Conservation (phyloP, 2,113 vertebrate genomes). For the Cairina moschata region DNA sequence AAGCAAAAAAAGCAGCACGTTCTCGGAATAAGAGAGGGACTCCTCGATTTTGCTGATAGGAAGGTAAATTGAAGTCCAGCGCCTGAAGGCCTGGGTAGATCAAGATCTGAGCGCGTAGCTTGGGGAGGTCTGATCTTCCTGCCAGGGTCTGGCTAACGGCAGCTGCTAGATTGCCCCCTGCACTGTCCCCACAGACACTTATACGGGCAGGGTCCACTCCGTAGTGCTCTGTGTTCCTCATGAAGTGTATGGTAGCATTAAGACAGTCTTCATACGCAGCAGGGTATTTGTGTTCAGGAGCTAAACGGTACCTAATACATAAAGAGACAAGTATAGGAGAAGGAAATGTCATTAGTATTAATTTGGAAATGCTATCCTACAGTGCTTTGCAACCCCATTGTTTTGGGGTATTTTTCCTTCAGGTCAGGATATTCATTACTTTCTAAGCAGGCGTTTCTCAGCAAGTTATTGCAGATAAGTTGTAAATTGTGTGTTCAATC, state of each 20-base stretch:
- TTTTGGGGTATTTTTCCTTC: not conserved
- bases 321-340: not conserved
- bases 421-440: not conserved
- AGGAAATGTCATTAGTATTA: not conserved
- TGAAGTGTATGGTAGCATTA: constrained; percentile 77
- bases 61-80: constrained; percentile 86
- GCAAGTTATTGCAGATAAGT: not conserved
- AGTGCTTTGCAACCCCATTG: not conserved
- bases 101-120: constrained; percentile 84
- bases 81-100: constrained; percentile 84
- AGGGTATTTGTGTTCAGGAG: constrained; percentile 81
- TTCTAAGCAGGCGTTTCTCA: not conserved
- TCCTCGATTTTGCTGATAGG: constrained; percentile 82
- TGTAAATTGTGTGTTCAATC: not conserved
- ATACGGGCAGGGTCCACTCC: constrained; percentile 77
- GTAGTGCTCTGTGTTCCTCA: constrained; percentile 74
- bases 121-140: constrained; percentile 69
- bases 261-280: constrained; percentile 77
- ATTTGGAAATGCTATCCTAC: not conserved
- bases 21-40: constrained; percentile 79
- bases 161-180: constrained; percentile 80
- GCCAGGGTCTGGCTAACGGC: constrained; percentile 80
- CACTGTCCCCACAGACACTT: constrained; percentile 83
- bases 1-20: constrained; percentile 72
- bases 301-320: constrained; percentile 78